Base-by-base conservation (phyloP, 2,797 vertebrate genomes). In the Pseudotriccus pelzelni region DNA sequence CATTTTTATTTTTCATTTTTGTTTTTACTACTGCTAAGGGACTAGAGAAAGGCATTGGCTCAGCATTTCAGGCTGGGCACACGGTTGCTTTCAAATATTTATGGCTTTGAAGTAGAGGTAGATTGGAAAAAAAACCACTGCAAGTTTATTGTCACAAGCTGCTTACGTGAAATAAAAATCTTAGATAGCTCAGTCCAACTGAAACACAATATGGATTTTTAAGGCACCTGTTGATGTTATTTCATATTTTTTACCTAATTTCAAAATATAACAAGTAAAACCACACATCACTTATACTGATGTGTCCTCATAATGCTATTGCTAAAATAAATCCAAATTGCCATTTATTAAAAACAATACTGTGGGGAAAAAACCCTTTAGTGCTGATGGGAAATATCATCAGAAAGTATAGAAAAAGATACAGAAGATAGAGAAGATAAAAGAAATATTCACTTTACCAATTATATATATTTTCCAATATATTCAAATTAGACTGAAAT, bases 1-100 rank as follows among this genome's bases (percentile, higher is more conserved):
- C 1, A 14, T 69, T 93, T 93, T 81, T 72, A 78, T 84, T 94
- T 84, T 91, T 55, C 52, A 32, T 89, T 95, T 93, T 72, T 91
- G 74, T 83, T 91, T 92, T 87, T 44, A 77, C 28, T 84, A 3
- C 46, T 73, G 59, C 52, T 87, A 13, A 52, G 87, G 55, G 83
- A 88, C 50, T 70, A 19, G 63, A 84, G 84, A 82, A 95, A 88
- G 82, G 18, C 84, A 49, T 23, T 23, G 52, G 73, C 63, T 94
- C 94, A 94, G 81, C 84, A 70, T 87, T 89, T 83, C 55, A 56
- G 87, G 28, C 85, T 76, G 66, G 23, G 21, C 82, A 84, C 50
- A 78, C 25, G 24, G 46, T 84, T 91, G 25, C 55, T 78, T 34
- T 90, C 89, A 77, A 50, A 72, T 59, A 86, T 75, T 85, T 72